Evolutionary conservation across 1,140 invertebrate species (phyloP), one percentile per base, ranked within the genome.

Genomic region (Papilio helenus): DNA sequence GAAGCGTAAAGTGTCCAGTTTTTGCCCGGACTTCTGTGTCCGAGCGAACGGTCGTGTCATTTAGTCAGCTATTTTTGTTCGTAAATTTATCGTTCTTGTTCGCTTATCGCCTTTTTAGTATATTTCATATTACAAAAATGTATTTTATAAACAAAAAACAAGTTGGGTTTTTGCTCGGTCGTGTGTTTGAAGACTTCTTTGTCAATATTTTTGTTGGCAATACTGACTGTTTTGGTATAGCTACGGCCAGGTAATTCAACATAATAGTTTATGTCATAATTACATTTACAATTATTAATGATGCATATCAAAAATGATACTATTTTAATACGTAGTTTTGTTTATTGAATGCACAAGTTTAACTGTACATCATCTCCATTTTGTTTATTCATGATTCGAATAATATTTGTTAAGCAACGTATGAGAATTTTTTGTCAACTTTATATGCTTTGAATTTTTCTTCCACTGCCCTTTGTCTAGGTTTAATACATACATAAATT

Each of bases 1-100:
- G 80, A 79, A 81, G 72, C 80, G 79, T 85, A 80, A 85, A 81
- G 79, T 73, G 79, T 79, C 58, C 55, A 73, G 46, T 85, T 85
- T 85, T 83, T 79, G 65, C 79, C 49, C n/a, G 73, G 34, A 34
- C 46, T 72, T 73, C 76, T 80, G 65, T 79, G 55, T 72, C 80
- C 58, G 80, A 78, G 72, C 80, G 42, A 74, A 80, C 79, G 73
- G 79, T 82, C 79, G 78, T 83, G 76, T 80, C 80, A 83, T 76
- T 78, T 76, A 81, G 74, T 81, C 74, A 80, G 26, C 68, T 74
- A 74, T 58, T 61, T 77, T 16, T 65, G 55, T 61, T 77, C 55
- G 76, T n/a, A 29, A 76, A 46, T 16, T 39, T 77, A 55, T 49
- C 51, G 26, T 51, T 76, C 26, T 55, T 16, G 46, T 12, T 65